Evolutionary conservation across 1,140 invertebrate genomes (phyloP).

Genomic region (Oryctes rhinoceros): DNA sequence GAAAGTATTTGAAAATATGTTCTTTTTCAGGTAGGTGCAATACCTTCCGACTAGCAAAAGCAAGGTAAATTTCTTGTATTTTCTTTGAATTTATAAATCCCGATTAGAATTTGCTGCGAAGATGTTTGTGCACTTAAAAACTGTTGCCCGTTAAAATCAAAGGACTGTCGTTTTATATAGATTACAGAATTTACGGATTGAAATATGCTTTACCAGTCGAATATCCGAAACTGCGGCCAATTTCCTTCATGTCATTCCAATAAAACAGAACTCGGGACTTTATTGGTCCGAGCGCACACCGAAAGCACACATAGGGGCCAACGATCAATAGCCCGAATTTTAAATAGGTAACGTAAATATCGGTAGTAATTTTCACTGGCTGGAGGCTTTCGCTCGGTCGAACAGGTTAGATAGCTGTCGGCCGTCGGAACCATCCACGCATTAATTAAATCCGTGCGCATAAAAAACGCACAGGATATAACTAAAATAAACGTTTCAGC

Average conservation of each 20-base stretch:
- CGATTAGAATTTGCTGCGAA: too few species aligned
- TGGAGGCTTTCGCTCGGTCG: not conserved
- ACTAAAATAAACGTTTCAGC: too few species aligned
- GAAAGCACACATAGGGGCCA: not conserved
- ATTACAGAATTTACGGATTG: too few species aligned
- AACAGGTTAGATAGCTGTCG: constrained; percentile 16
- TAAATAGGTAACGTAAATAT: constrained; percentile 35
- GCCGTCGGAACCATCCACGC: not conserved
- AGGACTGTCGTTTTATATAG: too few species aligned
- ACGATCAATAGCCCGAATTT: constrained; percentile 20
- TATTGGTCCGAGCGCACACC: not conserved
- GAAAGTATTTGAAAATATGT: too few species aligned
- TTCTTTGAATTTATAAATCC: too few species aligned
- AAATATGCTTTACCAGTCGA: not conserved
- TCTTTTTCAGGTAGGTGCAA: too few species aligned
- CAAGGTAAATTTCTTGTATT: too few species aligned
- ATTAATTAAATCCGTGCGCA: constrained; percentile 11
- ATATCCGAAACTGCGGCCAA: not conserved
- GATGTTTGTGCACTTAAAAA: too few species aligned
- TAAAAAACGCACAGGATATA: not conserved
- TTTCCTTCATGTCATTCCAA: not conserved
- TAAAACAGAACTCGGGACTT: not conserved
- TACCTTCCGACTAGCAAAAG: too few species aligned
- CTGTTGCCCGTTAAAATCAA: too few species aligned
- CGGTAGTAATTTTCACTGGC: constrained; percentile 29